Conservation (phyloP, 2,888 invertebrate genomes). For the Gasteruption jaculator region DNA sequence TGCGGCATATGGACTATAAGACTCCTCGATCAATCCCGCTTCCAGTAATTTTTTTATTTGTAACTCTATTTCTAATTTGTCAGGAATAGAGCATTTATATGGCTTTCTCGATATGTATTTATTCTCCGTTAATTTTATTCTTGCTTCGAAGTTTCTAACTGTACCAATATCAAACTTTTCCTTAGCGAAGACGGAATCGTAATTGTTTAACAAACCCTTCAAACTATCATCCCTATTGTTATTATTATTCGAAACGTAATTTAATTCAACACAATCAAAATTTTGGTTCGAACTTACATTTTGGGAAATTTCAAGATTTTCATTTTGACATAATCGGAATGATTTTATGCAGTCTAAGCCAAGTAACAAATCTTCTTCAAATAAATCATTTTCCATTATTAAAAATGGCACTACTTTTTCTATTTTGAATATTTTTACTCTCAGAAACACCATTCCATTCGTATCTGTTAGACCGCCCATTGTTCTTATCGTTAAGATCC, state of each 20-base stretch:
- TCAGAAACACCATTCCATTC: not conserved
- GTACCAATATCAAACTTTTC: conserved; percentile 20
- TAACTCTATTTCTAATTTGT: conserved; percentile 22
- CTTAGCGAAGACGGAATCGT: conserved; percentile 18
- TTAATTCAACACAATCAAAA: not conserved
- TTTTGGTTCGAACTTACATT: conserved; percentile 1
- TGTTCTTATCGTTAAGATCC: not conserved
- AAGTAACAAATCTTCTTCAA: conserved; percentile 15
- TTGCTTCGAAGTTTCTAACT: conserved; percentile 19
- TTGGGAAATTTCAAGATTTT: conserved; percentile 19
- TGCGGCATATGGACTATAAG: conserved; percentile 17
- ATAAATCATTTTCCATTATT: conserved; percentile 10
- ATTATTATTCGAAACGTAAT: not conserved
- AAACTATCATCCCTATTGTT: too few species aligned
- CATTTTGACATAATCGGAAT: conserved; percentile 20
- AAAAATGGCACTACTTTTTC: conserved; percentile 5
- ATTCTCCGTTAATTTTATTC: conserved; percentile 21
- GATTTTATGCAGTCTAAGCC: conserved; percentile 19
- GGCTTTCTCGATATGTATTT: conserved; percentile 23
- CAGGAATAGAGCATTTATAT: conserved; percentile 20
- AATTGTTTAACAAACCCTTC: too few species aligned
- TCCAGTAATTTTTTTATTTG: conserved; percentile 20
- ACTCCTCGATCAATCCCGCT: conserved; percentile 21
- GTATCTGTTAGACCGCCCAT: not conserved
- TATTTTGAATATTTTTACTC: conserved; percentile 2